A percentile compares a stretch with the other conserved stretches of the same genome.
These are phyloP conservation scores for Istiophorus platypterus DNA, from an alignment of 2,113 vertebrate species.

Conservation along the genomic window DNA sequence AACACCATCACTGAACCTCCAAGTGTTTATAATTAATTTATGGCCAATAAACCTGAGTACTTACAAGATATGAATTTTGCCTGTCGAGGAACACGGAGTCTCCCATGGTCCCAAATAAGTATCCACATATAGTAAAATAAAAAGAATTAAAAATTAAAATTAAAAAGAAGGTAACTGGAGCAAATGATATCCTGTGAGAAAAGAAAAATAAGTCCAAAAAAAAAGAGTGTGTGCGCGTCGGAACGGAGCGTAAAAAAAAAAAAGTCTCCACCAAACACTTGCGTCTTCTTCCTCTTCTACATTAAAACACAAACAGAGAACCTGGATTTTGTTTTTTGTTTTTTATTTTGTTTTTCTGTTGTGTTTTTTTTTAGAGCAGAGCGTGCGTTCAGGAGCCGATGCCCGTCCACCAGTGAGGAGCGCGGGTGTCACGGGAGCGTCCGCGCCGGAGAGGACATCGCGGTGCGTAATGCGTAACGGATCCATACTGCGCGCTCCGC, in stretches of 20 bases:
- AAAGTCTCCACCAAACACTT: conserved; percentile 30
- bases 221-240: conserved; percentile 11
- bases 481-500: conserved; percentile 76
- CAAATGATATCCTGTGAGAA: conserved; percentile 39
- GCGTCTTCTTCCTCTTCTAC: conserved; percentile 11
- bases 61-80: conserved; percentile 91
- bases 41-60: conserved; percentile 67
- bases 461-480: conserved; percentile 71
- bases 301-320: conserved; percentile 9
- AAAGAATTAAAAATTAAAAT: too few species aligned
- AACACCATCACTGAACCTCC: neutral
- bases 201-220: conserved; percentile 39
- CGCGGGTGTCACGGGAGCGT: conserved; percentile 47
- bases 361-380: neutral
- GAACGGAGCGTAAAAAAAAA: neutral
- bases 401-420: conserved; percentile 26
- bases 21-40: conserved; percentile 21
- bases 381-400: conserved; percentile 10
- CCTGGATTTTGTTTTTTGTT: too few species aligned
- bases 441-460: conserved; percentile 52
- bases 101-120: conserved; percentile 83
- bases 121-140: conserved; percentile 82
- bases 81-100: conserved; percentile 88
- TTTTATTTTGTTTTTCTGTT: neutral
- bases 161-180: conserved; percentile 31